Evolutionary conservation across 92 coral and sea anemone species (phyloP).

Genomic region (Porites lobata): DNA sequence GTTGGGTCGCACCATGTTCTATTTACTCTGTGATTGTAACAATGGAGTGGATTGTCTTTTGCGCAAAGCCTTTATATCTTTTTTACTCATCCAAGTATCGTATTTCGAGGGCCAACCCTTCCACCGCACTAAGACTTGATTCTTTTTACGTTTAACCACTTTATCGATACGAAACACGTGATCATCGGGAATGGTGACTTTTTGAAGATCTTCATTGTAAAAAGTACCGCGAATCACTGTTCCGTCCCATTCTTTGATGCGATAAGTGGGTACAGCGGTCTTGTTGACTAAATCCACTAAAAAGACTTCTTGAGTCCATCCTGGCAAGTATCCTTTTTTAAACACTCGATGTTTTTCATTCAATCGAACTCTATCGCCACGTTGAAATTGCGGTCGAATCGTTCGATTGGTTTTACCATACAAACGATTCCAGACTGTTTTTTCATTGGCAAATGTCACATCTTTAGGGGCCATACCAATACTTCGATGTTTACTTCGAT

Average conservation of each 20-base stretch:
- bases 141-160: not conserved
- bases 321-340: slow-evolving; percentile 41
- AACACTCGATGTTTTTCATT: slow-evolving; percentile 19
- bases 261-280: slow-evolving; percentile 11
- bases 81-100: not conserved
- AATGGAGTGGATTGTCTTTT: no score
- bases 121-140: not conserved
- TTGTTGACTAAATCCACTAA: slow-evolving; percentile 29
- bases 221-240: slow-evolving; percentile 27
- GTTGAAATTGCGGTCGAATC: slow-evolving; percentile 8
- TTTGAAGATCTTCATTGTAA: slow-evolving; percentile 48
- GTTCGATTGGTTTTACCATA: not conserved
- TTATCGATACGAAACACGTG: slow-evolving; percentile 34
- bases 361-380: slow-evolving; percentile 43
- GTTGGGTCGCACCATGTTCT: no score
- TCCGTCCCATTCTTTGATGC: slow-evolving; percentile 39
- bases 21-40: no score
- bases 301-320: slow-evolving; percentile 62
- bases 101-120: not conserved
- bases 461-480: slow-evolving; percentile 45
- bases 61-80: not conserved
- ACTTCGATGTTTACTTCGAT: slow-evolving; percentile 39
- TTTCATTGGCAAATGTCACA: slow-evolving; percentile 34
- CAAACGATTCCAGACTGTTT: slow-evolving; percentile 37
- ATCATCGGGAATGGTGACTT: slow-evolving; percentile 22